Conservation (phyloP, 2,888 invertebrate species). For the Epinotia demarniana region DNA sequence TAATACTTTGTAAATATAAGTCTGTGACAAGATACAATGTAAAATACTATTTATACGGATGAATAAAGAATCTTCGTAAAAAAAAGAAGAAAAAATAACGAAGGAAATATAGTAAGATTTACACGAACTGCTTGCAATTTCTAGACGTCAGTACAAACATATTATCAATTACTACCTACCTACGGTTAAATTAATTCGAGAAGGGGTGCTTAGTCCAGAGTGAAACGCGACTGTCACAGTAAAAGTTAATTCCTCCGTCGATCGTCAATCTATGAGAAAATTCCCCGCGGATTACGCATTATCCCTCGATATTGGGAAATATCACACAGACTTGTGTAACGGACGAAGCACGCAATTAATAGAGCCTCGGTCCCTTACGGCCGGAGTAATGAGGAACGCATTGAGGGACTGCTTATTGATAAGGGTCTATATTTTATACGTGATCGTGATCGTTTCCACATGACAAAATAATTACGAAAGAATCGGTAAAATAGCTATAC, state of each 20-base stretch:
- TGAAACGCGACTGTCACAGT: not conserved
- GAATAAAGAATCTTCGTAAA: too few relatives aligned
- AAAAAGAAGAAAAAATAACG: too few relatives aligned
- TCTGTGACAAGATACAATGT: too few relatives aligned
- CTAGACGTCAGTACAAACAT: too few relatives aligned
- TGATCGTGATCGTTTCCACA: slow-evolving; percentile 12
- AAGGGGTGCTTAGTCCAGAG: not conserved
- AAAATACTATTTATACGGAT: too few relatives aligned
- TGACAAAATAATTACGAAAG: slow-evolving; percentile 15
- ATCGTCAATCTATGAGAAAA: slow-evolving; percentile 28
- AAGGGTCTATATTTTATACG: slow-evolving; percentile 14
- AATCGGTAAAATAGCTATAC: not conserved
- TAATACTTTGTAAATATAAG: too few relatives aligned
- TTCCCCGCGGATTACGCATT: slow-evolving; percentile 26
- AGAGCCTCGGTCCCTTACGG: slow-evolving; percentile 13
- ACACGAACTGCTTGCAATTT: too few relatives aligned
- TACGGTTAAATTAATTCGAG: not conserved
- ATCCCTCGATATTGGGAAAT: slow-evolving; percentile 32
- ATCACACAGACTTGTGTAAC: slow-evolving; percentile 28
- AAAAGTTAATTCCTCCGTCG: slow-evolving; percentile 18
- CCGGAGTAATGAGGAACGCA: slow-evolving; percentile 25
- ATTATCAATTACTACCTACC: too few relatives aligned
- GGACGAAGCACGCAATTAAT: slow-evolving; percentile 35
- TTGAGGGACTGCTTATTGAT: slow-evolving; percentile 31
- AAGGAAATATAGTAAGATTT: too few relatives aligned